phyloP scores from a whole-genome alignment of 2,797 vertebrate species.

The Enteromius treurensis region DNA sequence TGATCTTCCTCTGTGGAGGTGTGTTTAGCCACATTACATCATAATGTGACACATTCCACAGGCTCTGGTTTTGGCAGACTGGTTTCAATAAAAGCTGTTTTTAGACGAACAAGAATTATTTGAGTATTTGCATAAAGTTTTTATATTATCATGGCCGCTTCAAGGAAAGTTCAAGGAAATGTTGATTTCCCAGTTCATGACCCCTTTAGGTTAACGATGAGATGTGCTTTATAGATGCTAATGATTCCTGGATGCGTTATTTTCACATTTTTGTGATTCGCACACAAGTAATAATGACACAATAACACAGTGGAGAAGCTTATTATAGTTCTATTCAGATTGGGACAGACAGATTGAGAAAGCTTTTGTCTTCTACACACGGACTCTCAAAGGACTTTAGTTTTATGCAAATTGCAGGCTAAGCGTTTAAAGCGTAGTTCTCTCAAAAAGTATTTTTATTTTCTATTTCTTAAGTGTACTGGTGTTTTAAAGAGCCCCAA shows the following conservation, averaged over 20 bases:
- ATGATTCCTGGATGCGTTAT: not conserved
- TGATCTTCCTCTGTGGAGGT: not conserved
- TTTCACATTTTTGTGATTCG: not conserved
- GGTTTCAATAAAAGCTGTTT: not conserved
- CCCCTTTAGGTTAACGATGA: not conserved
- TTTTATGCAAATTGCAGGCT: slow-evolving; percentile 1
- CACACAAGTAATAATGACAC: not conserved
- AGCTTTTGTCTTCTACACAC: not conserved
- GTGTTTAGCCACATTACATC: not conserved
- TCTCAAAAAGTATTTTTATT: not conserved
- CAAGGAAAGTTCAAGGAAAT: no score
- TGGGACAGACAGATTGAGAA: not conserved
- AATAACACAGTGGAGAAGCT: not conserved
- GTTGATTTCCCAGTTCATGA: no score
- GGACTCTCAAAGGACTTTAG: not conserved
- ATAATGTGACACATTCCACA: not conserved
- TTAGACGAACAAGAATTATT: not conserved
- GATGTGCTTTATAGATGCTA: not conserved
- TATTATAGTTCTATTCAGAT: not conserved
- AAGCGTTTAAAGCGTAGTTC: not conserved
- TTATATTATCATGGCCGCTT: no score
- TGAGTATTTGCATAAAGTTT: not conserved
- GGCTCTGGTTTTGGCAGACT: not conserved
- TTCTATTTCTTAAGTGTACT: not conserved
- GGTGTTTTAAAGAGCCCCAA: not conserved